Conservation (phyloP, 1,140 invertebrate genomes). For the Hyles vespertilio region DNA sequence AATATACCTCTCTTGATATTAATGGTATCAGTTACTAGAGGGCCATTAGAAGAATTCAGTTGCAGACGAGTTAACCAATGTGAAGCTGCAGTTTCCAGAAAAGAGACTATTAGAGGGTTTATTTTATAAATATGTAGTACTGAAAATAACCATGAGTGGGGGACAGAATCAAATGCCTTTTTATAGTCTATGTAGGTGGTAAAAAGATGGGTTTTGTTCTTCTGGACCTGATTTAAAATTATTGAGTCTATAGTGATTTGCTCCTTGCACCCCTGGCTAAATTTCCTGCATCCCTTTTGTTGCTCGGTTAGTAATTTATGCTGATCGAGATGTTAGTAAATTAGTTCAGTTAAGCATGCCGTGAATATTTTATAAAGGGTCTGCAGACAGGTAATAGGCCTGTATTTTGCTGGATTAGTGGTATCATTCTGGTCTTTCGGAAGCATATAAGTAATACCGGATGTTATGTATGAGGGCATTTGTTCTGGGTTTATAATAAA, state of each 20-base stretch:
- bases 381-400: too few species aligned
- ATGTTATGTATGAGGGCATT: conserved; percentile 15
- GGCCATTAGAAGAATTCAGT: background rate
- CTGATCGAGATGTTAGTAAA: conserved; percentile 17
- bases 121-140: conserved; percentile 6
- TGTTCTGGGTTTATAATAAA: conserved; percentile 6
- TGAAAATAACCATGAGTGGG: conserved; percentile 4
- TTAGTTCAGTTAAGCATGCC: conserved; percentile 9
- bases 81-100: background rate
- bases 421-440: conserved; percentile 24
- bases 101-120: background rate
- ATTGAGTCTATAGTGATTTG: conserved; percentile 20
- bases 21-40: background rate
- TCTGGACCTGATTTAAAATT: conserved; percentile 7
- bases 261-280: conserved; percentile 24
- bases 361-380: background rate
- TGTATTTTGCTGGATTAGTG: conserved; percentile 9
- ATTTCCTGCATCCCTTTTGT: conserved; percentile 27
- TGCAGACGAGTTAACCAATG: conserved; percentile 1
- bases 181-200: too few species aligned
- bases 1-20: conserved; percentile 4
- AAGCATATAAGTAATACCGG: conserved; percentile 24
- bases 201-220: conserved; percentile 1
- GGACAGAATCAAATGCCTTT: too few species aligned
- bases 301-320: conserved; percentile 26